These are phyloP conservation scores for Manis crassicaudata DNA, from an alignment of 2,797 vertebrate species.

Conservation along the genomic window DNA sequence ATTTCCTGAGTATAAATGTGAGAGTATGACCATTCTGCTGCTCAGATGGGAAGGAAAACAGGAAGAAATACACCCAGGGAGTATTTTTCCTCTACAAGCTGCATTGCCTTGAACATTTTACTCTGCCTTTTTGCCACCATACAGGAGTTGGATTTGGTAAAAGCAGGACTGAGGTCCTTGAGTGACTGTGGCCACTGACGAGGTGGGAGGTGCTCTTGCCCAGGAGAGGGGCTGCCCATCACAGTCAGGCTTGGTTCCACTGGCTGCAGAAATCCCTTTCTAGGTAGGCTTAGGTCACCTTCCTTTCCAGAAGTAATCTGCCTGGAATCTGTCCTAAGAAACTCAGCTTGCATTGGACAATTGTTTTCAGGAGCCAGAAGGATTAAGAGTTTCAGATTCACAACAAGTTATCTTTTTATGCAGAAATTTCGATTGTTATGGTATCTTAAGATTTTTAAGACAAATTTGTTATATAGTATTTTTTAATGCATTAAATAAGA, in stretches of 20 bases:
- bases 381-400: neutral
- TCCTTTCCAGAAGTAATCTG: neutral
- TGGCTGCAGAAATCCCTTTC: neutral
- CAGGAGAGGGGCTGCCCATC: neutral
- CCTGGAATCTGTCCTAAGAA: neutral
- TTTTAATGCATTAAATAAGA: slow-evolving; percentile 6
- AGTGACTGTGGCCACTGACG: neutral
- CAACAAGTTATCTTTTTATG: neutral
- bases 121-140: neutral
- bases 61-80: neutral
- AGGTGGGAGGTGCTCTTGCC: neutral
- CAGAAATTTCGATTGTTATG: neutral
- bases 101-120: neutral
- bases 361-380: neutral
- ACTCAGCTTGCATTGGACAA: neutral
- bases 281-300: neutral
- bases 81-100: neutral
- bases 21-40: neutral
- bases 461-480: slow-evolving; percentile 4
- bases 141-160: neutral
- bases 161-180: neutral
- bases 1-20: neutral
- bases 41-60: neutral
- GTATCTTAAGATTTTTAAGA: neutral
- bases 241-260: neutral